A percentile compares a stretch with the other conserved stretches of the same genome.
These are phyloP conservation scores for Pseudochaenichthys georgianus DNA, from an alignment of 2,797 vertebrate species.

Conservation along the genomic window DNA sequence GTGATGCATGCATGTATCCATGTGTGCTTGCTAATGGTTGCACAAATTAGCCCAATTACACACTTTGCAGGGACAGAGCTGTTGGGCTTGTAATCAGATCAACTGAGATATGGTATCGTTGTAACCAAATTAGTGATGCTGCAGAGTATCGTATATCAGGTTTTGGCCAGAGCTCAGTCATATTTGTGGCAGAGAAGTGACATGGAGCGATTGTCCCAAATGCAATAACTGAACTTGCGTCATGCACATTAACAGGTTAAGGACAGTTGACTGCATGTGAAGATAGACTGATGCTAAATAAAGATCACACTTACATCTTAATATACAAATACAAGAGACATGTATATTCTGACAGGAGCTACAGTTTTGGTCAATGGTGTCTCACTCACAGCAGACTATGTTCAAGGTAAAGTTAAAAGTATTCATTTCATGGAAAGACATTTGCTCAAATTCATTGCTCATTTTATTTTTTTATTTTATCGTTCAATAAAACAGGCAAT, in stretches of 20 bases:
- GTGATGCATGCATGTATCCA: conserved; percentile 34
- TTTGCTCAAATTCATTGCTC: conserved; percentile 4
- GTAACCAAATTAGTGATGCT: conserved; percentile 78
- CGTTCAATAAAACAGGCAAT: background rate
- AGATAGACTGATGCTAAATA: conserved; percentile 30
- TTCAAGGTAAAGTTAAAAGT: background rate
- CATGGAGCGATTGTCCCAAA: conserved; percentile 76
- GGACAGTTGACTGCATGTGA: conserved; percentile 51
- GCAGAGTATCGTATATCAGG: conserved; percentile 77
- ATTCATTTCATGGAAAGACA: background rate
- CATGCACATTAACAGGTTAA: conserved; percentile 64
- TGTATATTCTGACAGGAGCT: conserved; percentile 8
- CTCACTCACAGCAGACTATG: conserved; percentile 2
- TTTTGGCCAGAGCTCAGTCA: conserved; percentile 73
- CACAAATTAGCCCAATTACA: conserved; percentile 59
- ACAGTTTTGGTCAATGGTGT: conserved; percentile 20
- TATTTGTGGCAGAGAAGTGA: conserved; percentile 77
- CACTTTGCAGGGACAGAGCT: conserved; percentile 44
- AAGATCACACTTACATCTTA: conserved; percentile 32
- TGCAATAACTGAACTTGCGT: conserved; percentile 74
- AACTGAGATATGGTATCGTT: conserved; percentile 74
- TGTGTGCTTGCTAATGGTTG: conserved; percentile 44
- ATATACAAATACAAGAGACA: conserved; percentile 18
- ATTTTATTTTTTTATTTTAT: background rate
- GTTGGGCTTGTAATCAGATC: conserved; percentile 68